Percentiles rank a stretch among this genome's conserved stretches.
Conservation (phyloP, 2,113 vertebrate genomes). For the Xenopus laevis region DNA sequence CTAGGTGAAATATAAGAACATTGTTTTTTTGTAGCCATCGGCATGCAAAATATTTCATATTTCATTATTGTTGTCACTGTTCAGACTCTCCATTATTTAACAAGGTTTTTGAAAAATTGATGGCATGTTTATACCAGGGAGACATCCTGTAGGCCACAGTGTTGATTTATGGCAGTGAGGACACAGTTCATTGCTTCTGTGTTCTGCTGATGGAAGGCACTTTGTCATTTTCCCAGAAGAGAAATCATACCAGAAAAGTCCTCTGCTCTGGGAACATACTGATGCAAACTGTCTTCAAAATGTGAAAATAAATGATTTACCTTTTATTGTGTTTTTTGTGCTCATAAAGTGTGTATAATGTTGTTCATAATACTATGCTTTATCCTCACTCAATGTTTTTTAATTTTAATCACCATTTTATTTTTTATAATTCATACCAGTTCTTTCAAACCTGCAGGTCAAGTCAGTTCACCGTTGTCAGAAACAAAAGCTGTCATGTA, state of each 20-base stretch:
- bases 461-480: background rate
- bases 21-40: slow-evolving; percentile 62
- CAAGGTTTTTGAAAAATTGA: slow-evolving; percentile 68
- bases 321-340: slow-evolving; percentile 61
- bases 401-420: slow-evolving; percentile 29
- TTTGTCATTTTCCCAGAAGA: slow-evolving; percentile 65
- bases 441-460: background rate
- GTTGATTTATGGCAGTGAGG: slow-evolving; percentile 66
- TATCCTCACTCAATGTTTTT: slow-evolving; percentile 20
- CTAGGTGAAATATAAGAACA: too few species aligned
- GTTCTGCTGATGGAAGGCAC: slow-evolving; percentile 56
- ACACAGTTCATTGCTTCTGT: slow-evolving; percentile 69
- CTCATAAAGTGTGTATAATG: slow-evolving; percentile 50
- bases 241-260: slow-evolving; percentile 62
- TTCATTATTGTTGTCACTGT: slow-evolving; percentile 77
- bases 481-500: too few species aligned
- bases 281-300: slow-evolving; percentile 63
- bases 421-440: background rate
- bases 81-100: slow-evolving; percentile 81
- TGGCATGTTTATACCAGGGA: slow-evolving; percentile 72
- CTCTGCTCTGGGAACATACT: slow-evolving; percentile 58
- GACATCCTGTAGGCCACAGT: slow-evolving; percentile 63
- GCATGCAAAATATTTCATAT: slow-evolving; percentile 73
- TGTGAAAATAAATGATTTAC: slow-evolving; percentile 73
- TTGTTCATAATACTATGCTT: slow-evolving; percentile 47